Conservation (phyloP, 2,797 vertebrate genomes). For the Channallabes apus region DNA sequence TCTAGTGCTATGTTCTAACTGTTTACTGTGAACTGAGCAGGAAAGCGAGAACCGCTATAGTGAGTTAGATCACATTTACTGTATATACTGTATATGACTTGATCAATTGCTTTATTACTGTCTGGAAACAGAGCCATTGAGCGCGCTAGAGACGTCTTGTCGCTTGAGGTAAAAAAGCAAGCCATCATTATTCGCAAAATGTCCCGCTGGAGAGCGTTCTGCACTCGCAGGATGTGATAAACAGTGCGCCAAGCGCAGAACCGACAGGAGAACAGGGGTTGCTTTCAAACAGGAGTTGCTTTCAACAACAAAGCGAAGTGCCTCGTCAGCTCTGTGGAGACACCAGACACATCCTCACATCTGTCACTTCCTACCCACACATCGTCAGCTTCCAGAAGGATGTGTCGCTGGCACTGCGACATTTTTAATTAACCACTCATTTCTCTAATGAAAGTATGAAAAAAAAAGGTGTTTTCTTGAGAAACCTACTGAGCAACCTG, state of each 20-base stretch:
- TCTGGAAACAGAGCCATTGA: slow-evolving; percentile 1
- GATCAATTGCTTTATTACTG: not conserved
- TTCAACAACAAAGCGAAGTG: slow-evolving; percentile 54
- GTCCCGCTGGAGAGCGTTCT: slow-evolving; percentile 20
- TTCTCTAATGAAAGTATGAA: slow-evolving; percentile 39
- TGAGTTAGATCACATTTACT: not conserved
- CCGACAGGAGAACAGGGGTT: slow-evolving; percentile 57
- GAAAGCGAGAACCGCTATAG: too few species aligned
- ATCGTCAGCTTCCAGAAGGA: slow-evolving; percentile 62
- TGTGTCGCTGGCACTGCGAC: slow-evolving; percentile 64
- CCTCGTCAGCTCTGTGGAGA: slow-evolving; percentile 64
- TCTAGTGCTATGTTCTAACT: not conserved
- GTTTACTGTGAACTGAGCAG: too few species aligned
- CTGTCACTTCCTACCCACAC: slow-evolving; percentile 65
- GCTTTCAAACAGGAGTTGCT: slow-evolving; percentile 58
- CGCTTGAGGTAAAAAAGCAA: not conserved
- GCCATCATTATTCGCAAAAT: not conserved
- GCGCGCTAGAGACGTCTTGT: not conserved
- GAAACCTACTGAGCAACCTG: slow-evolving; percentile 47
- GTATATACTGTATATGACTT: too few species aligned
- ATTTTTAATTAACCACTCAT: slow-evolving; percentile 61
- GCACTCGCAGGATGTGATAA: slow-evolving; percentile 7
- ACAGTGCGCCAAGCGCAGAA: not conserved
- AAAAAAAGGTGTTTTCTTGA: slow-evolving; percentile 56
- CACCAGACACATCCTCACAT: slow-evolving; percentile 62